Base-by-base conservation (phyloP, 1,140 invertebrate species). In the Trachymyrmex cornetzi region DNA sequence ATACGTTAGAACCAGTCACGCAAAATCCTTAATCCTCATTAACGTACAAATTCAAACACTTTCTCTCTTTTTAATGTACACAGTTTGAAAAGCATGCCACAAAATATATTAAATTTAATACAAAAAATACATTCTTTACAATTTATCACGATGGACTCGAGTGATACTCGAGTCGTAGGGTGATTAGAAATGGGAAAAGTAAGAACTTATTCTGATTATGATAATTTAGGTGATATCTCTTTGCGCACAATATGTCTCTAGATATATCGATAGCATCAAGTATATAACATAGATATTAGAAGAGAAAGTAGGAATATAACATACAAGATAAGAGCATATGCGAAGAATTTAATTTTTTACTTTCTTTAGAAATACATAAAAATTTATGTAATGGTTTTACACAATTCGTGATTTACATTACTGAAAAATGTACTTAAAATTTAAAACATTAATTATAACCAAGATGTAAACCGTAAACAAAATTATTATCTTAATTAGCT, bases 1-100 rank as follows among this genome's bases (percentile, higher is more conserved):
- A 38, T 67, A 69, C 44, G 22, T 82, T 77, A n/a, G 22, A 71
- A 72, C 34, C 80, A 89, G 77, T 71, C 87, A 53, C 44, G 84
- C 57, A 34, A 89, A 86, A 79, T 88, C 30, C 34, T 85, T 48
- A 77, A 72, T 34, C 30, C 59, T 80, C 30, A 12, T 86, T 44
- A 85, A 86, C 16, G 44, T 44, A 67, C 61, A 61, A 34, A 27
- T 71, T 38, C 14, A 63, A 66, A 55, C 38, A n/a, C 14, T 82
- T 74, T 81, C 79, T 30, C 34, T 74, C 34, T 55, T 74, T 84
- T 50, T 79, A 82, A 80, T 88, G 12, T 87, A 88, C 85, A 87
- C 14, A 50, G 63, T 57, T 87, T 30, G 66, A 53, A 85, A 81
- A 50, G 44, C 48, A 38, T 48, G 50, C 53, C 67, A 59, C 64